Base-by-base conservation (phyloP, 2,797 vertebrate species). In the Pelodytes ibericus region DNA sequence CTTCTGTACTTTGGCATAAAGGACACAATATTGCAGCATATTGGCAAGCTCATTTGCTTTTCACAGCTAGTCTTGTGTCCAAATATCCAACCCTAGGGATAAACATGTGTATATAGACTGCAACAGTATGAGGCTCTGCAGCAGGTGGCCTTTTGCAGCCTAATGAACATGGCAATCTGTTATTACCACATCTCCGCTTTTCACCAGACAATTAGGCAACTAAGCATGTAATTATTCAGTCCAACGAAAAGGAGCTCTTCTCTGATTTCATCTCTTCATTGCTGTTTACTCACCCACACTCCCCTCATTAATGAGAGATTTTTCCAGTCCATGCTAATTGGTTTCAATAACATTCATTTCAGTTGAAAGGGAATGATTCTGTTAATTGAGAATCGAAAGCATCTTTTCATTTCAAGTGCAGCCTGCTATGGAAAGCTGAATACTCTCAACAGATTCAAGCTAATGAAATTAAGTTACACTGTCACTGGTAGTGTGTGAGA, bases 271-370 rank as follows among this genome's bases (percentile, higher is more conserved):
- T 95, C 95, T 98, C 97, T 98, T 96, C 95, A 98, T 97, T 96
- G 94, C 95, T 98, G 97, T 98, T 98, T 98, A 98, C 96, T 97
- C 95, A 96, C 96, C 95, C 96, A 94, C 95, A 95, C 95, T 96
- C 95, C 96, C 95, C 96, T 98, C 96, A 93, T 98, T 99, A 99
- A 97, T 87, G 95, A 95, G 95, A 98, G 95, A 94, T 98, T 96
- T 53, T 97, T 95, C 96, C 97, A 97, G 95, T 95, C 96, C 91
- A 93, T 97, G 95, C 95, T 98, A 99, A 99, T 99, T 98, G 97
- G 94, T 98, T 98, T 98, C 96, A 99, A 98, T 98, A 98, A 98
- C 96, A 96, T 98, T 97, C 95, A 97, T 99, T 98, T 96, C 94
- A 90, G 95, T 96, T 98, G 95, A 98, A 98, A 98, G 96, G 94